Evolutionary conservation across 2,113 vertebrate genomes (phyloP).

Genomic region (Leucosticte australis): DNA sequence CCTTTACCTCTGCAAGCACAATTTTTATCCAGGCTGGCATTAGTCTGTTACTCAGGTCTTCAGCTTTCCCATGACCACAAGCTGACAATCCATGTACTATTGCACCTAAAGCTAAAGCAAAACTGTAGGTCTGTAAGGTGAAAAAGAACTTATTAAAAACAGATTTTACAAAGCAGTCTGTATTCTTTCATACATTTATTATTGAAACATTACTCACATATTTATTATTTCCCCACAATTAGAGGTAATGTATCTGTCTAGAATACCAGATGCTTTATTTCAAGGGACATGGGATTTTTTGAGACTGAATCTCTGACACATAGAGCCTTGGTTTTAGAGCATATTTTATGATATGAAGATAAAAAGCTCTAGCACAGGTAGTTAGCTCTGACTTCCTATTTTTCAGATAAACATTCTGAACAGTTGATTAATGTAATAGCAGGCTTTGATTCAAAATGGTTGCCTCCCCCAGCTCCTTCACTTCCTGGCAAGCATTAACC

Average conservation of each 20-base stretch:
- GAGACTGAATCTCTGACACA: neutral
- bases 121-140: slow-evolving; percentile 83
- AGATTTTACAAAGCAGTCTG: neutral
- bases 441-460: neutral
- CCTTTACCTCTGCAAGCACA: slow-evolving; percentile 85
- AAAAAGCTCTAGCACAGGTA: neutral
- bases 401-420: neutral
- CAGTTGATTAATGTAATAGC: neutral
- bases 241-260: neutral
- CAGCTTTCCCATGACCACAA: slow-evolving; percentile 91
- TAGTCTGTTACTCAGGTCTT: slow-evolving; percentile 84
- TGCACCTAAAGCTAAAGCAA: slow-evolving; percentile 89
- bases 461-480: neutral
- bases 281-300: neutral
- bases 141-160: neutral
- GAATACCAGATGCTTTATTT: neutral
- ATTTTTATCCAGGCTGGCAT: slow-evolving; percentile 88
- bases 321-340: neutral
- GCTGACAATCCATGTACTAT: slow-evolving; percentile 85
- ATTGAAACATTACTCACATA: neutral
- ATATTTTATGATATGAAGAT: neutral
- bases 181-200: neutral
- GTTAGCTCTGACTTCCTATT: neutral
- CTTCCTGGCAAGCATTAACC: neutral
- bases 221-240: neutral